Conservation (phyloP, 2,113 vertebrate genomes). For the Burhinus bistriatus region DNA sequence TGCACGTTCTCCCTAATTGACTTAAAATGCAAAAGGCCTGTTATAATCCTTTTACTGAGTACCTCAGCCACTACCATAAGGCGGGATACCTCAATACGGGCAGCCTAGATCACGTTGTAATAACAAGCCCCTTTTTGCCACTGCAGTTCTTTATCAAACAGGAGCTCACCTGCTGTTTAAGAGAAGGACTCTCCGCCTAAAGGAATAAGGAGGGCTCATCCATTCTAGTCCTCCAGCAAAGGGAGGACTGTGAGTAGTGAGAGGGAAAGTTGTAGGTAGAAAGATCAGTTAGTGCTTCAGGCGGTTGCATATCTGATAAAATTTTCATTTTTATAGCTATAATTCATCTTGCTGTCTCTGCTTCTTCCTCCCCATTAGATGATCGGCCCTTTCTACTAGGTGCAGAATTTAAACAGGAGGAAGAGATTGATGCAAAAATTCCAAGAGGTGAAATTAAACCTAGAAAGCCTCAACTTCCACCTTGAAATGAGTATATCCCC, state of each 20-base stretch:
- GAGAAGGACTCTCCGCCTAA: too few relatives aligned
- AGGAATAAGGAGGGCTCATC: not conserved
- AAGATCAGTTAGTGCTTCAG: not conserved
- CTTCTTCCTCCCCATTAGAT: not conserved
- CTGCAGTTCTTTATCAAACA: not conserved
- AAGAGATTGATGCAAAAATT: not conserved
- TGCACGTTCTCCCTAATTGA: not conserved
- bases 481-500: not conserved
- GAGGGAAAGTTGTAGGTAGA: not conserved
- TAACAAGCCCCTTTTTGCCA: not conserved
- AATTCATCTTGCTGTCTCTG: not conserved
- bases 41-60: not conserved
- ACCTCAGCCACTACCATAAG: not conserved
- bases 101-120: too few relatives aligned
- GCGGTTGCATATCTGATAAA: too few relatives aligned
- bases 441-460: not conserved
- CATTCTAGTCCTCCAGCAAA: not conserved
- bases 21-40: not conserved
- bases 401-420: not conserved
- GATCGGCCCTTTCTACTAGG: not conserved
- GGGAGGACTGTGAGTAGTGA: not conserved
- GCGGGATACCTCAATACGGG: too few relatives aligned
- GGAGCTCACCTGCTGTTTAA: not conserved
- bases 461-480: not conserved
- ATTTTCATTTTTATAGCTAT: not conserved